Percentiles rank a stretch among this genome's conserved stretches.
Evolutionary conservation across 2,888 invertebrate species (phyloP).

Genomic region (Leptinotarsa peninsularis): DNA sequence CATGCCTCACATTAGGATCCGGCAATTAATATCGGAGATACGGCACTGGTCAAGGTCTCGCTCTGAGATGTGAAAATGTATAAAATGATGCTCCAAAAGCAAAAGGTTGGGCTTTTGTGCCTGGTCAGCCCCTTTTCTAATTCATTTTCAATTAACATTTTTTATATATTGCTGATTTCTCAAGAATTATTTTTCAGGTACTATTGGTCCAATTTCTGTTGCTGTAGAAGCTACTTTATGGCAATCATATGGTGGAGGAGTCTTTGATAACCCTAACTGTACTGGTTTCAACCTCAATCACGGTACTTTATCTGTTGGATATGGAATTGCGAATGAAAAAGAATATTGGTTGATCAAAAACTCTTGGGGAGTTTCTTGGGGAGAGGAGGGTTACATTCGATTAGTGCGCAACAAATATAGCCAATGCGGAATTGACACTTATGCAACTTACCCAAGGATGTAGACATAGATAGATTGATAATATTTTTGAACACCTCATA

Average conservation of each 20-base stretch:
- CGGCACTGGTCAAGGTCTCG: too few relatives aligned
- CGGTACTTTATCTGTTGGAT: slow-evolving; percentile 4
- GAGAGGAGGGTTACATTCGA: slow-evolving; percentile 16
- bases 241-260: too few relatives aligned
- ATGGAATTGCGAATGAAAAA: neutral
- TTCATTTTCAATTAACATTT: neutral
- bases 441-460: neutral
- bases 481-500: too few relatives aligned
- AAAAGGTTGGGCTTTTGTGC: too few relatives aligned
- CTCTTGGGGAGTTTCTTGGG: neutral
- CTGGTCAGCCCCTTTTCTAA: neutral
- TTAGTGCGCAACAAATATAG: neutral
- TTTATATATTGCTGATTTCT: slow-evolving; percentile 1
- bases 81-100: too few relatives aligned
- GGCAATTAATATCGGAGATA: too few relatives aligned
- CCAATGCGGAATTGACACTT: neutral
- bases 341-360: slow-evolving; percentile 21
- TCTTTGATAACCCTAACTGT: too few relatives aligned
- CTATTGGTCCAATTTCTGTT: slow-evolving; percentile 24
- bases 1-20: too few relatives aligned
- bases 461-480: neutral
- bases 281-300: neutral
- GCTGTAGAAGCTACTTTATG: neutral
- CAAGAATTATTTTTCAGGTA: slow-evolving; percentile 6
- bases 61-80: too few relatives aligned